Percentiles rank a stretch among this genome's conserved stretches.
phyloP scores from a whole-genome alignment of 2,888 invertebrate species.

The Ornithoptera alexandrae region DNA sequence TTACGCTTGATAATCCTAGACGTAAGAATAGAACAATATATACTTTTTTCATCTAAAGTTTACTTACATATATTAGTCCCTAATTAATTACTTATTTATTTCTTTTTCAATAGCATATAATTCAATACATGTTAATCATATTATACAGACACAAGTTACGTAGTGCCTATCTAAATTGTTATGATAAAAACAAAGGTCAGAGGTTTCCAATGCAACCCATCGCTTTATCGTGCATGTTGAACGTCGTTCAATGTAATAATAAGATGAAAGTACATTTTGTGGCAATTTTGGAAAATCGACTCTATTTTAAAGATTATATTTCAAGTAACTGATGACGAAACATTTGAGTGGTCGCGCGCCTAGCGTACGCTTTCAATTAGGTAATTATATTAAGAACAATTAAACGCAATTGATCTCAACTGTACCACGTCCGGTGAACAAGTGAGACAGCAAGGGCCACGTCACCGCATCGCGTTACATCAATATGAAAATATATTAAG shows the following conservation, averaged over 20 bases:
- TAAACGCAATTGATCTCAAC: slow-evolving; percentile 75
- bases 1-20: slow-evolving; percentile 38
- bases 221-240: slow-evolving; percentile 10
- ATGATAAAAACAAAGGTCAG: slow-evolving; percentile 13
- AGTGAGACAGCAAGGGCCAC: slow-evolving; percentile 37
- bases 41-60: background rate
- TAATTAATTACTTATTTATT: background rate
- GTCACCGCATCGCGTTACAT: slow-evolving; percentile 12
- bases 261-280: background rate
- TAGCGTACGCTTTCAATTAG: slow-evolving; percentile 56
- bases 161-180: background rate
- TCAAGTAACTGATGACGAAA: slow-evolving; percentile 19
- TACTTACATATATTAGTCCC: background rate
- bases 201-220: slow-evolving; percentile 5
- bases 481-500: slow-evolving; percentile 7
- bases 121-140: background rate
- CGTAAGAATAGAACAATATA: background rate
- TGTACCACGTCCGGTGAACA: slow-evolving; percentile 48
- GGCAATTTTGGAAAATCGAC: background rate
- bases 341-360: slow-evolving; percentile 23
- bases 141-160: background rate
- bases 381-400: slow-evolving; percentile 74
- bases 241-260: background rate
- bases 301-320: background rate
- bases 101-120: background rate